A percentile compares a stretch with the other conserved stretches of the same genome.
Evolutionary conservation across 92 coral and sea anemone species (phyloP).

Genomic region (Epizoanthus rinbou): DNA sequence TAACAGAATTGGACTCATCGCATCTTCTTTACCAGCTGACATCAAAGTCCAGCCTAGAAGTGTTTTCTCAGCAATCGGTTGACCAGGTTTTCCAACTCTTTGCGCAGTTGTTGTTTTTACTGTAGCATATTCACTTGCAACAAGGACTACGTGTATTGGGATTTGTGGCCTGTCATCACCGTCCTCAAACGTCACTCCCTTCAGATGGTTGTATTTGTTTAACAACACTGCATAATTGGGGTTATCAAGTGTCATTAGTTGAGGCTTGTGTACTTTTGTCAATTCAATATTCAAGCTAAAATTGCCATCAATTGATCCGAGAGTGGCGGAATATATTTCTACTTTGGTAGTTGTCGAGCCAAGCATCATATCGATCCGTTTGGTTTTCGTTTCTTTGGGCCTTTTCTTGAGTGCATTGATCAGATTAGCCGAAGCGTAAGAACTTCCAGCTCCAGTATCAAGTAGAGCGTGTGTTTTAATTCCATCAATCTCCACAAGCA

Average conservation of each 20-base stretch:
- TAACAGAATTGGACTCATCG: slow-evolving; percentile 27
- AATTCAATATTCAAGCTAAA: slow-evolving; percentile 46
- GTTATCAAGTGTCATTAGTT: slow-evolving; percentile 48
- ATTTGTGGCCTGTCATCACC: background rate
- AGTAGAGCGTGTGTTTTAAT: slow-evolving; percentile 52
- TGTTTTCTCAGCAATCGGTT: slow-evolving; percentile 28
- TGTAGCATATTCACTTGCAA: slow-evolving; percentile 6
- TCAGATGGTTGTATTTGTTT: slow-evolving; percentile 51
- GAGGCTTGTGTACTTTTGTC: slow-evolving; percentile 48
- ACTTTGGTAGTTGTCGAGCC: slow-evolving; percentile 45
- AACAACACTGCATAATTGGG: slow-evolving; percentile 51
- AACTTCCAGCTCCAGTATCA: slow-evolving; percentile 64
- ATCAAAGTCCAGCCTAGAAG: slow-evolving; percentile 20
- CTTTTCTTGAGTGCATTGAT: slow-evolving; percentile 13
- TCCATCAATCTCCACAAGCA: slow-evolving; percentile 49
- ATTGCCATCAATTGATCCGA: slow-evolving; percentile 32
- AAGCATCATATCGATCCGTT: slow-evolving; percentile 50
- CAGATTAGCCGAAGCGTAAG: slow-evolving; percentile 53
- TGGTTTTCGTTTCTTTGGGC: slow-evolving; percentile 33
- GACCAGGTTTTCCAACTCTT: slow-evolving; percentile 22
- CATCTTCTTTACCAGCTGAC: background rate
- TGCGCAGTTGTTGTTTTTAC: slow-evolving; percentile 10
- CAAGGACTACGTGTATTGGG: slow-evolving; percentile 21
- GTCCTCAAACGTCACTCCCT: slow-evolving; percentile 54
- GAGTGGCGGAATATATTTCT: slow-evolving; percentile 48